Evolutionary conservation across 2,113 vertebrate species (phyloP), one percentile per base, ranked within the genome.

Genomic region (Ageneiosus marmoratus): DNA sequence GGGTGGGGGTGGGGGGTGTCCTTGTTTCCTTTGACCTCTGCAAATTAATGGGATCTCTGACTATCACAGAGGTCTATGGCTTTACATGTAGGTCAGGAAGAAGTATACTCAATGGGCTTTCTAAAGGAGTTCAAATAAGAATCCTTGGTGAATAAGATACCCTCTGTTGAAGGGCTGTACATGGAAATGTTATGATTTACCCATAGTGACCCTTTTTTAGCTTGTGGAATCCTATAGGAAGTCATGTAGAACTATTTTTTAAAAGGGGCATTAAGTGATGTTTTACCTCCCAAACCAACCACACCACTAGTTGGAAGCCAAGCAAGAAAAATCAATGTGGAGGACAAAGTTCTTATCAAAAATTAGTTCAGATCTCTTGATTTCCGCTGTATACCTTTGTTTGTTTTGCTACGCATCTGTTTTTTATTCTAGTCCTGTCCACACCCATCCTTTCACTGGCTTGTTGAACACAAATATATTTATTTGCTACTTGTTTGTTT

Each of bases 11-110:
- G 24, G 8, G 44, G 4, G 44, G 69, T 32, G 2, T 4, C 48
- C 48, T 51, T 75, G 72, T 75, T 75, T 75, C 72, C 48, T 75
- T 53, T 75, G 72, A 27, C 27, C 48, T 51, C 7, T 22, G 46
- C 53, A 27, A 75, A 51, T 51, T 29, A 75, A 75, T 75, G 18
- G 72, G 48, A 32, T 27, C 72, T 51, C 27, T 11, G 27, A 4
- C 70, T 74, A 51, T 29, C 27, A 32, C 44, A 73, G 70, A 4
- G 44, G 13, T 4, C 70, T 29, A n/a, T n/a, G n/a, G n/a, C n/a
- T 48, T 51, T 51, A 12, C 48, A 53, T 29, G 72, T 29, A 53
- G 27, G 27, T 27, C 48, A 73, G n/a, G n/a, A 29, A 29, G 24
- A 24, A 10, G 37, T 44, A 8, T 15, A 46, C 37, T 70, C 12